These are phyloP conservation scores for Lymantria monacha DNA, from an alignment of 2,888 invertebrate genomes.

Conservation along the genomic window DNA sequence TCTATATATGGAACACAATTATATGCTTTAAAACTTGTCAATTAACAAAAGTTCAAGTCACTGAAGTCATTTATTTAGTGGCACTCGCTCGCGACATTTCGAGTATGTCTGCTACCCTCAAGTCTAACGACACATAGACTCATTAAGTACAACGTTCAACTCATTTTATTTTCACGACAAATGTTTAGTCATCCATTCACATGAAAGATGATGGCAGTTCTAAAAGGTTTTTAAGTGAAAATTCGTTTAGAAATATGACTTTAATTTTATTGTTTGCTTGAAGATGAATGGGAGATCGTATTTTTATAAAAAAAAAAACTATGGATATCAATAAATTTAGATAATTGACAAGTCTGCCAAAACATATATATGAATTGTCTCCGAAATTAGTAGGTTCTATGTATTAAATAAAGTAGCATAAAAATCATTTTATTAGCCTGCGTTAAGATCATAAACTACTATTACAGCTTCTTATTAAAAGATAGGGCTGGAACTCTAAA, in stretches of 20 bases:
- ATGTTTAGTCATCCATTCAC: slow-evolving; percentile 25
- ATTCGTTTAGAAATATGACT: neutral
- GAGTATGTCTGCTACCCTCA: slow-evolving; percentile 30
- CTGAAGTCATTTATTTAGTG: slow-evolving; percentile 51
- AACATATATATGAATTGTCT: too few species aligned
- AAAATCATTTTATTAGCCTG: too few species aligned
- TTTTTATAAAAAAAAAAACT: too few species aligned
- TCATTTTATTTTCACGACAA: slow-evolving; percentile 23
- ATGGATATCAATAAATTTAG: too few species aligned
- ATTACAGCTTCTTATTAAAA: too few species aligned
- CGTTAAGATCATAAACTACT: too few species aligned
- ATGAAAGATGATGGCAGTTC: neutral
- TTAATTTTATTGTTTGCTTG: neutral
- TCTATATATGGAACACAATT: slow-evolving; percentile 3
- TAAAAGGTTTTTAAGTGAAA: slow-evolving; percentile 3
- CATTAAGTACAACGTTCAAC: slow-evolving; percentile 33
- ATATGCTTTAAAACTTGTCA: slow-evolving; percentile 31
- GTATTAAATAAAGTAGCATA: too few species aligned
- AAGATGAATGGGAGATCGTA: too few species aligned
- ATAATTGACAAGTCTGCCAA: too few species aligned
- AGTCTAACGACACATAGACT: slow-evolving; percentile 24
- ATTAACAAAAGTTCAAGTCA: slow-evolving; percentile 58
- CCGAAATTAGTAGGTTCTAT: too few species aligned
- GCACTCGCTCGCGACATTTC: slow-evolving; percentile 42
- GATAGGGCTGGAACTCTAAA: too few species aligned